Conservation (phyloP, 1,140 invertebrate species). For the Anadara kagoshimensis region DNA sequence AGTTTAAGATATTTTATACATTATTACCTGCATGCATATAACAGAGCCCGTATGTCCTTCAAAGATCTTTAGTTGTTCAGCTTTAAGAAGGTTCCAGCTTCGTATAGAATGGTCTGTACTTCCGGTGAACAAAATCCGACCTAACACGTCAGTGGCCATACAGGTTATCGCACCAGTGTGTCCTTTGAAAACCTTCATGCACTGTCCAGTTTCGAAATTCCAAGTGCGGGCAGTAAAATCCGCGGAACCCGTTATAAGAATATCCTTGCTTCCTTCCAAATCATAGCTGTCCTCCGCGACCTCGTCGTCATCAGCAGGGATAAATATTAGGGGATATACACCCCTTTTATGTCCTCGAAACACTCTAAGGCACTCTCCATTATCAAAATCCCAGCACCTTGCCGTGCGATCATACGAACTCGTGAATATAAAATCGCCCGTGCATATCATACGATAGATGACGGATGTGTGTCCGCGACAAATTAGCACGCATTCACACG, state of each 20-base stretch:
- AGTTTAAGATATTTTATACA: background rate
- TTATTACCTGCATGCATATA: constrained; percentile 74
- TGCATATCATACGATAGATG: constrained; percentile 76
- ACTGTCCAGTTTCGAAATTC: constrained; percentile 75
- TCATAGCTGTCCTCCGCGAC: constrained; percentile 47
- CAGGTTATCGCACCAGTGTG: constrained; percentile 74
- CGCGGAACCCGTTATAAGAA: constrained; percentile 76
- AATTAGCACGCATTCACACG: constrained; percentile 75
- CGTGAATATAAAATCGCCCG: constrained; percentile 77
- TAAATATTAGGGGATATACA: constrained; percentile 77
- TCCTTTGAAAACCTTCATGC: constrained; percentile 73
- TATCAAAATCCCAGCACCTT: constrained; percentile 77
- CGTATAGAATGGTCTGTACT: constrained; percentile 74
- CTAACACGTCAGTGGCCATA: constrained; percentile 73
- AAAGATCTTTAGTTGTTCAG: constrained; percentile 72
- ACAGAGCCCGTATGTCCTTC: constrained; percentile 76
- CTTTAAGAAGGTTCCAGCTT: constrained; percentile 75
- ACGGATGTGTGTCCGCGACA: constrained; percentile 75
- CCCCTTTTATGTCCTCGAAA: constrained; percentile 76
- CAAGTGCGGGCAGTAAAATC: constrained; percentile 76
- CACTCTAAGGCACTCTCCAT: constrained; percentile 70
- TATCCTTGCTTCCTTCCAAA: constrained; percentile 67
- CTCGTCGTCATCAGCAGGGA: constrained; percentile 73
- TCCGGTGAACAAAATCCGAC: constrained; percentile 75
- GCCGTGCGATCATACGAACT: constrained; percentile 77